These are phyloP conservation scores for Peromyscus nudipes DNA, from an alignment of 2,797 vertebrate species.

Conservation along the genomic window DNA sequence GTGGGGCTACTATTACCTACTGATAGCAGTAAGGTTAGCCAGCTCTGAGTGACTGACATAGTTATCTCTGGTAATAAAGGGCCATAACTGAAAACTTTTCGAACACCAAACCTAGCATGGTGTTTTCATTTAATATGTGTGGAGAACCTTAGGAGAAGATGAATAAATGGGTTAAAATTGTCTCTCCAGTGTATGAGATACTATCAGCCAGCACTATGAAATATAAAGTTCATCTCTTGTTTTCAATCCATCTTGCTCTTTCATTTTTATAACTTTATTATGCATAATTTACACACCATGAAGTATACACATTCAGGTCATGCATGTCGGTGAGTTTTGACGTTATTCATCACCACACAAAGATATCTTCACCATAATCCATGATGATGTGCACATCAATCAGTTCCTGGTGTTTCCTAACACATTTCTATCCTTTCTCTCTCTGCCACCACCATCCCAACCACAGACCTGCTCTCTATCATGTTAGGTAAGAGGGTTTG, in stretches of 20 bases:
- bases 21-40: neutral
- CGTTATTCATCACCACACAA: neutral
- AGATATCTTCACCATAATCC: neutral
- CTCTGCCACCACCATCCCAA: neutral
- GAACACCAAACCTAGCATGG: neutral
- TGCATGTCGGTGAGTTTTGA: neutral
- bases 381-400: neutral
- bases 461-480: neutral
- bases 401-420: neutral
- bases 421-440: neutral
- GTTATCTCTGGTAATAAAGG: slow-evolving; percentile 7
- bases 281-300: neutral
- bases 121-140: slow-evolving; percentile 44
- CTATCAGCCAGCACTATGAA: neutral
- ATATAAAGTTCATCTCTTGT: neutral
- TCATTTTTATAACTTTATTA: neutral
- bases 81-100: neutral
- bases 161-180: neutral
- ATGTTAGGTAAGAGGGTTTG: neutral
- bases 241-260: slow-evolving; percentile 6
- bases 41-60: neutral
- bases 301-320: neutral
- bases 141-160: neutral
- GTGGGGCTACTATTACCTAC: neutral
- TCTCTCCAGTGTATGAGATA: neutral